Conservation (phyloP, 23 tunicate genomes). For the Styela clava region DNA sequence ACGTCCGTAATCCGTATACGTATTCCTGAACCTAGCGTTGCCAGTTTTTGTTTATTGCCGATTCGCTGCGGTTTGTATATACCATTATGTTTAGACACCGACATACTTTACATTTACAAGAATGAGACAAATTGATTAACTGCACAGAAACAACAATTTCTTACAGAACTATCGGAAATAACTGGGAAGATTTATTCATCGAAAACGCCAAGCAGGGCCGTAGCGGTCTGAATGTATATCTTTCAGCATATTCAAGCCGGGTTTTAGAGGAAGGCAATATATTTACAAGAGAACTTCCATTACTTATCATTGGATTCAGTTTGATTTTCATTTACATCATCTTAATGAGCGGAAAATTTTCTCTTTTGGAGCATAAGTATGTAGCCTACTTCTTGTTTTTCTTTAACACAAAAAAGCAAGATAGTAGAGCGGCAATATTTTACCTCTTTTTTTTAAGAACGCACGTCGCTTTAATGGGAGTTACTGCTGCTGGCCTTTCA, state of each 20-base stretch:
- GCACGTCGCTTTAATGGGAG: slow-evolving; percentile 19
- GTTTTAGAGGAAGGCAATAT: neutral
- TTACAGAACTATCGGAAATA: neutral
- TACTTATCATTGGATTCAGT: slow-evolving; percentile 9
- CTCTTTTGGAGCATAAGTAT: slow-evolving; percentile 12
- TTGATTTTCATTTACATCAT: slow-evolving; percentile 15
- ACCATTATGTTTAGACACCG: too few species aligned
- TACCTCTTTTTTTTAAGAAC: too few species aligned
- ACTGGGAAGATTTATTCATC: neutral
- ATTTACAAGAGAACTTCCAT: slow-evolving; percentile 13
- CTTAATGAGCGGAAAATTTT: slow-evolving; percentile 23
- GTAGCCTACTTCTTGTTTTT: too few species aligned
- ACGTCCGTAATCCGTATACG: too few species aligned
- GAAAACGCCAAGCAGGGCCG: neutral
- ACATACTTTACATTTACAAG: too few species aligned
- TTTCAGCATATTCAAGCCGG: neutral
- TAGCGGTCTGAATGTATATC: slow-evolving; percentile 5
- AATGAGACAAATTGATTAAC: too few species aligned
- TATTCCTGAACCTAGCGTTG: too few species aligned
- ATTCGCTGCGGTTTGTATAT: too few species aligned
- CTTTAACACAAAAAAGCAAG: too few species aligned
- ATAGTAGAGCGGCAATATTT: too few species aligned
- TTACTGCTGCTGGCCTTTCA: slow-evolving; percentile 17
- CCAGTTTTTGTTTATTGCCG: too few species aligned
- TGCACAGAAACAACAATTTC: too few species aligned